Base-by-base conservation (phyloP, 2,113 vertebrate genomes). In the Peromyscus leucopus region DNA sequence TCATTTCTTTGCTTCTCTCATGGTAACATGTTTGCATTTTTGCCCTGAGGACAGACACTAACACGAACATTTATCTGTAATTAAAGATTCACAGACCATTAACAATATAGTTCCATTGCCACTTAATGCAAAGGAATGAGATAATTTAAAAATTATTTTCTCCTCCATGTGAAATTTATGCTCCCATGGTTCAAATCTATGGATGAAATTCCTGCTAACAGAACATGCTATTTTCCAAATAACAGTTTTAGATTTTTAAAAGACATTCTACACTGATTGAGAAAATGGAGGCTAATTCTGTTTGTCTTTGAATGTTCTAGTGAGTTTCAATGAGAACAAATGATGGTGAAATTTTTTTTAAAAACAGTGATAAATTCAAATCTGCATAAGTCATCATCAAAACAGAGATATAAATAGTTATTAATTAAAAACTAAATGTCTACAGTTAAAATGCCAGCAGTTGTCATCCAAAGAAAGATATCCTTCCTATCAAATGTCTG, bases 41-140 rank as follows among this genome's bases (percentile, higher is more conserved):
- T 96, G 89, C 96, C 97, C 93, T 78, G 59, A 96, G 96, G 96
- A 97, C 85, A 93, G 59, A 88, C 76, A 96, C 71, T 78, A 97
- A 98, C 85, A 96, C 61, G 97, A 95, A 93, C 94, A 96, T 95
- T 97, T 95, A 97, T 93, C 87, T 94, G 91, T 97, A 97, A 97
- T 97, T 98, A 97, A 96, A 97, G 91, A 97, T 96, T 97, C 95
- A 97, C 92, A 96, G 94, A 90, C 93, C 93, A 94, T 97, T 97
- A 96, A 97, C 75, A 86, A n/a, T 91, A 88, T 67, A 93, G 80
- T 93, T 97, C 95, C 59, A 69, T 75, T 97, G 65, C 83, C 46
- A 96, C 86, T 84, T 72, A 97, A 97, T 65, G 79, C 33, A 91
- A 31, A 85, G 26, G 36, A 95, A 97, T 90, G 83, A 87, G 39